These are phyloP conservation scores for Ooceraea biroi DNA, from an alignment of 1,140 invertebrate species.

Conservation along the genomic window DNA sequence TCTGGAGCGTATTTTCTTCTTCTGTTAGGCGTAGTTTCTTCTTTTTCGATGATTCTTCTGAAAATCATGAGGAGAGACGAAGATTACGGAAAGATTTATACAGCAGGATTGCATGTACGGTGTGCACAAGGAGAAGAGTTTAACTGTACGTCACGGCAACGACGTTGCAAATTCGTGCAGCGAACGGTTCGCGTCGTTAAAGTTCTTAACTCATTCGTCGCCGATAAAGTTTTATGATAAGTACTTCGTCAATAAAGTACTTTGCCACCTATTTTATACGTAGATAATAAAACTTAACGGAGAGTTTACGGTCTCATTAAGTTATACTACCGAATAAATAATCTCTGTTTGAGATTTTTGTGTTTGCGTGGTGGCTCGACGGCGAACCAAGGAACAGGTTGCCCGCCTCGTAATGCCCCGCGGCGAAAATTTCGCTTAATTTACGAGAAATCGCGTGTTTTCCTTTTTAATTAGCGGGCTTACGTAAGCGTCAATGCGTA, in stretches of 20 bases:
- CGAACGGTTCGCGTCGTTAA: background rate
- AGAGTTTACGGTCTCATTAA: conserved; percentile 66
- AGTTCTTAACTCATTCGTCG: conserved; percentile 21
- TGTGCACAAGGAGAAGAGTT: too few relatives aligned
- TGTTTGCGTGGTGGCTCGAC: background rate
- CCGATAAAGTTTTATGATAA: conserved; percentile 41
- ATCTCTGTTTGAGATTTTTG: conserved; percentile 55
- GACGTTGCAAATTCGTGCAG: background rate
- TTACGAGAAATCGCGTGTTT: conserved; percentile 46
- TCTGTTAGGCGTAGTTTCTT: background rate
- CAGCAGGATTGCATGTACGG: too few relatives aligned
- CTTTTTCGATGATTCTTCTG: background rate
- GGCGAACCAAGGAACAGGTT: background rate
- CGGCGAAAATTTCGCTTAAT: conserved; percentile 49
- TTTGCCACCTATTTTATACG: conserved; percentile 49
- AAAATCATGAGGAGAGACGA: too few relatives aligned
- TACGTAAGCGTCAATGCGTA: conserved; percentile 60
- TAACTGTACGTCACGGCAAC: background rate
- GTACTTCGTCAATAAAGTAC: conserved; percentile 40
- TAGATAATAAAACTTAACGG: conserved; percentile 58
- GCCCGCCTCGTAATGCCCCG: background rate
- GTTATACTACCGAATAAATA: conserved; percentile 65
- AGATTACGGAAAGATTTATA: too few relatives aligned
- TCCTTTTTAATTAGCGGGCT: conserved; percentile 65
- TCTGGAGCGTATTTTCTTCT: background rate